A percentile compares a stretch with the other conserved stretches of the same genome.
Evolutionary conservation across 2,888 invertebrate genomes (phyloP).

Genomic region (Eupeodes latifasciatus): DNA sequence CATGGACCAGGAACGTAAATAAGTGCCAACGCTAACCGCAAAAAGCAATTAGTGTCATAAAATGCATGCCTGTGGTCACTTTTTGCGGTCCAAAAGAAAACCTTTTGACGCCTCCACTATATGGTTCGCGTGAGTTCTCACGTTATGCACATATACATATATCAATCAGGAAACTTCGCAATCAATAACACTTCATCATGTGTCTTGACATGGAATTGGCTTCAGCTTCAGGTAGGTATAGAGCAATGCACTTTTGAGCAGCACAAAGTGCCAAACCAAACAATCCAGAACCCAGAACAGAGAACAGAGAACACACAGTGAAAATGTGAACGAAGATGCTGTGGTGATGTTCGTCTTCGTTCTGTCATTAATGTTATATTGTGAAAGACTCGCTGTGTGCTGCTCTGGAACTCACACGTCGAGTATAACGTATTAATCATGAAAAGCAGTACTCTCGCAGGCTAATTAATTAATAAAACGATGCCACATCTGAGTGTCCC

Average conservation of each 20-base stretch:
- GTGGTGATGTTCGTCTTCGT: conserved; percentile 1
- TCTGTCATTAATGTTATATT: conserved; percentile 47
- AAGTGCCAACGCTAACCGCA: conserved; percentile 59
- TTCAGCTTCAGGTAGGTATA: conserved; percentile 61
- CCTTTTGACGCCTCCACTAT: conserved; percentile 70
- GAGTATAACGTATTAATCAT: conserved; percentile 71
- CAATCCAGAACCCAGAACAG: no score
- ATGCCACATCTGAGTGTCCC: conserved; percentile 57
- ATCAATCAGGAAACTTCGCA: conserved; percentile 73
- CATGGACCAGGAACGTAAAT: not conserved
- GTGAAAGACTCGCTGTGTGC: conserved; percentile 4
- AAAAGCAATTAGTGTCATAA: conserved; percentile 76
- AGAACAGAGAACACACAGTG: no score
- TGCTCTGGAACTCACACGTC: conserved; percentile 75
- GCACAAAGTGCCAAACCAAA: not conserved
- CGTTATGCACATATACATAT: conserved; percentile 62
- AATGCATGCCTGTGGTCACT: conserved; percentile 74
- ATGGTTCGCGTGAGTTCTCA: conserved; percentile 61
- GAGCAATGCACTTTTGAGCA: conserved; percentile 22
- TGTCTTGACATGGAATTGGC: conserved; percentile 47
- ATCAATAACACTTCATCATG: conserved; percentile 76
- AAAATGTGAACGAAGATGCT: conserved; percentile 10
- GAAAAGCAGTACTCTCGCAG: conserved; percentile 50
- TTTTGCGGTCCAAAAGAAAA: conserved; percentile 48
- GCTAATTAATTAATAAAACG: conserved; percentile 74